A percentile compares a stretch with the other conserved stretches of the same genome.
These are phyloP conservation scores for Pseudomyrmex cubaensis DNA, from an alignment of 1,140 invertebrate genomes.

Conservation along the genomic window DNA sequence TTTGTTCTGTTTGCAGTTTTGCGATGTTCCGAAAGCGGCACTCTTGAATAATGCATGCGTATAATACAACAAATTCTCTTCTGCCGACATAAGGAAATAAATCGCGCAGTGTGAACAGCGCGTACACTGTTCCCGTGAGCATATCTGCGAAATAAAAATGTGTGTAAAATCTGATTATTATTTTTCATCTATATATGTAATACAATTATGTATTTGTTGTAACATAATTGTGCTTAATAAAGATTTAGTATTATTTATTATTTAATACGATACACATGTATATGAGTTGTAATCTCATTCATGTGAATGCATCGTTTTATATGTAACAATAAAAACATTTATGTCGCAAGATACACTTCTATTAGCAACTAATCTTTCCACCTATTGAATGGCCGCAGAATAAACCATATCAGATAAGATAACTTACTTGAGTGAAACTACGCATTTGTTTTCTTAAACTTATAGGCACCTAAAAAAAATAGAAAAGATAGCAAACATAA, in stretches of 20 bases:
- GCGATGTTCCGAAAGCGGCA: slow-evolving; percentile 18
- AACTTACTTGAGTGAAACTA: not conserved
- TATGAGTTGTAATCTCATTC: too few species aligned
- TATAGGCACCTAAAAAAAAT: not conserved
- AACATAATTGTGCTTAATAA: too few species aligned
- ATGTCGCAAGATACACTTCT: not conserved
- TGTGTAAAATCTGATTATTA: not conserved
- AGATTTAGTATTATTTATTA: too few species aligned
- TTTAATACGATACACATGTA: too few species aligned
- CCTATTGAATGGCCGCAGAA: not conserved
- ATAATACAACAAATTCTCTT: slow-evolving; percentile 9
- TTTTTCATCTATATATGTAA: too few species aligned
- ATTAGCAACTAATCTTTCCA: not conserved
- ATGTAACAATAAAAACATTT: not conserved
- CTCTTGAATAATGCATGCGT: slow-evolving; percentile 47
- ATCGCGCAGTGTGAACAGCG: slow-evolving; percentile 14
- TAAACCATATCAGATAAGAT: not conserved
- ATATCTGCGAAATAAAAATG: slow-evolving; percentile 28
- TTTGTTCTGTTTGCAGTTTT: slow-evolving; percentile 45
- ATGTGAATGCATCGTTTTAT: not conserved
- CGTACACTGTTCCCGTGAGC: not conserved
- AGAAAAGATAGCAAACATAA: too few species aligned
- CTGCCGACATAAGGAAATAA: slow-evolving; percentile 31
- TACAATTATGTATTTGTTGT: not conserved
- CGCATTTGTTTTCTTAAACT: not conserved